Base-by-base conservation (phyloP, 2,113 vertebrate species). In the Chauna torquata region DNA sequence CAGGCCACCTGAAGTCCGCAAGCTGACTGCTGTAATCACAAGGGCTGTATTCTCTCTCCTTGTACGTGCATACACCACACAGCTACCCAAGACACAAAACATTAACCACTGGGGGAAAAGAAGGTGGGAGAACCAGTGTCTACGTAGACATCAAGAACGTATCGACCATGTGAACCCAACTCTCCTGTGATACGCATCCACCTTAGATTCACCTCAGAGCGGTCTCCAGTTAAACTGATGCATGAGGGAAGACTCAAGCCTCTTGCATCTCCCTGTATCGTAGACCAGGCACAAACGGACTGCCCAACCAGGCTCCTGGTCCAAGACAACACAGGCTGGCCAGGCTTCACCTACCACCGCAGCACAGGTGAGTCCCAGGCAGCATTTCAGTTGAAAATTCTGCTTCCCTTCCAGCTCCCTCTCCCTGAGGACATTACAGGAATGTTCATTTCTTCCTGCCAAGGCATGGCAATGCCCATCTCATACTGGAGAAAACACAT, bases 331-430 rank as follows among this genome's bases (percentile, higher is more conserved):
- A 82, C 16, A 71, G 10, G 8, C 19, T 15, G 11, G 36, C 42
- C 66, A 87, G 34, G 32, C 45, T 76, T 52, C 0, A 0, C 38
- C 30, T 36, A n/a, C 44, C 74, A 86, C 14, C 64, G 47, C 40
- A 75, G 16, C 0, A 0, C 52, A 86, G 23, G 28, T 7, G 3
- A 90, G n/a, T 1, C 52, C 36, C 0, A 0, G 6, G 50, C 68
- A 68, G n/a, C 44, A 71, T n/a, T 66, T 68, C 68, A 92, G 59
- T 44, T 45, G 62, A 44, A 90, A 55, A 1, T 1, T 2, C 82
- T 50, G 17, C 57, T 87, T 86, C 23, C 6, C 54, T 81, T 66
- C 40, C 62, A 76, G 58, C 16, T 65, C 20, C 13, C 16, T 66
- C 36, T 58, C n/a, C 57, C 25, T 23, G 3, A 47, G 36, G 42